Percentiles rank a stretch among this genome's conserved stretches.
These are phyloP conservation scores for Biston stratarius DNA, from an alignment of 2,888 invertebrate genomes.

Conservation along the genomic window DNA sequence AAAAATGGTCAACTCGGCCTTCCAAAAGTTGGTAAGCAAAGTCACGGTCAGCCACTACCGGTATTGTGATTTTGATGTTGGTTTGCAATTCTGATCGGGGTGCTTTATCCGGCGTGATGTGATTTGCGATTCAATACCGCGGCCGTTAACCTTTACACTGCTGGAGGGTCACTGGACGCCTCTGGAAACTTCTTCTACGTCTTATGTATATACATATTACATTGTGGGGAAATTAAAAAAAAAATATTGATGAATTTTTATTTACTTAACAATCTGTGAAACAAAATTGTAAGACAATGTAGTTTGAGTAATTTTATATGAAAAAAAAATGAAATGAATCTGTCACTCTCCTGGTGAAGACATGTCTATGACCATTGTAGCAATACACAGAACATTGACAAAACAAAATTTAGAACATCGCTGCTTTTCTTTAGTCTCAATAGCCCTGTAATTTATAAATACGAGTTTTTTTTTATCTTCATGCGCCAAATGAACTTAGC, in stretches of 20 bases:
- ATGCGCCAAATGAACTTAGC: no score
- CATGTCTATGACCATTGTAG: no score
- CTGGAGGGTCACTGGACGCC: conserved; percentile 20
- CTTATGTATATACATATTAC: neutral
- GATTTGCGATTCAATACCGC: conserved; percentile 34
- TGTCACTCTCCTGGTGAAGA: no score
- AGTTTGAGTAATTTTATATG: no score
- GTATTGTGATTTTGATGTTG: conserved; percentile 18
- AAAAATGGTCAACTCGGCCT: no score
- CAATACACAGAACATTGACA: no score
- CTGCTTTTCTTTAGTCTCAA: no score
- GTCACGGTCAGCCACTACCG: conserved; percentile 17
- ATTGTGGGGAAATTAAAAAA: neutral
- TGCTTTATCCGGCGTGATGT: conserved; percentile 15
- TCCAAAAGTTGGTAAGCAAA: conserved; percentile 10
- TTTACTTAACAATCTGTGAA: neutral
- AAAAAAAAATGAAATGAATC: no score
- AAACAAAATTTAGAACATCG: no score
- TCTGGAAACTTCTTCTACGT: neutral
- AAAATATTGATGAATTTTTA: neutral
- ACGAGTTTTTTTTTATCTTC: no score
- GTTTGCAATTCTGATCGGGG: conserved; percentile 34
- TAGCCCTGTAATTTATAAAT: no score
- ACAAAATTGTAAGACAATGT: neutral
- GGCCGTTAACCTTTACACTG: conserved; percentile 13